Conservation (phyloP, 1,140 invertebrate species). For the Euborellia annulipes region DNA sequence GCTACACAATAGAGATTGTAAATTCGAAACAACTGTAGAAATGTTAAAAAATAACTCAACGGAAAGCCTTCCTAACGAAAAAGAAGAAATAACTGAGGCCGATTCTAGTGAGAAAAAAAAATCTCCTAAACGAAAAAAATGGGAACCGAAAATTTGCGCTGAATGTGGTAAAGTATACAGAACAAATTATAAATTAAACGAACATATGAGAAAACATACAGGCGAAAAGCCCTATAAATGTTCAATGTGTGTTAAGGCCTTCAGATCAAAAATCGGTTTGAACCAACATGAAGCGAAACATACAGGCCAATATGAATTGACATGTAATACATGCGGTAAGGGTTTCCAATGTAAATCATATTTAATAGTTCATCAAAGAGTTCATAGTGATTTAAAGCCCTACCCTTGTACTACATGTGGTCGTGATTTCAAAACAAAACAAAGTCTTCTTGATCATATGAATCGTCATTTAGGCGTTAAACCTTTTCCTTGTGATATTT, state of each 20-base stretch:
- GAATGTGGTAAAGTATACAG: constrained; percentile 40
- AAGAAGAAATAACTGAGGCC: constrained; percentile 8
- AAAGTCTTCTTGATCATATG: constrained; percentile 58
- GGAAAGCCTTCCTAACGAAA: not conserved
- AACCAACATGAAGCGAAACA: constrained; percentile 51
- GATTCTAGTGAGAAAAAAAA: constrained; percentile 15
- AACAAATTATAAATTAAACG: constrained; percentile 48
- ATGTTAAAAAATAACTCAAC: constrained; percentile 2
- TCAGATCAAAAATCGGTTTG: constrained; percentile 46
- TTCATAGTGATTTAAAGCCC: constrained; percentile 45
- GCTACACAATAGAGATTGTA: constrained; percentile 26
- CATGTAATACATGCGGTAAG: constrained; percentile 51
- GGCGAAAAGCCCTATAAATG: constrained; percentile 69
- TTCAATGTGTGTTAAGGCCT: constrained; percentile 54
- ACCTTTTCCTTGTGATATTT: constrained; percentile 63
- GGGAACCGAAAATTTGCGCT: constrained; percentile 34
- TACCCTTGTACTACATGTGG: constrained; percentile 42
- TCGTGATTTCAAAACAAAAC: constrained; percentile 53
- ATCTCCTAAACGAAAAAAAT: constrained; percentile 21
- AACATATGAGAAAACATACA: constrained; percentile 66
- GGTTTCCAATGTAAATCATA: constrained; percentile 57
- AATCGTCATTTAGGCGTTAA: constrained; percentile 68
- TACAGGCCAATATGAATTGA: constrained; percentile 45
- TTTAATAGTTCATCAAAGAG: constrained; percentile 49
- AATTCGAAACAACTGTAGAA: constrained; percentile 16